Conservation (phyloP, 92 coral and sea anemone genomes). For the Umimayanthus chanpuru region DNA sequence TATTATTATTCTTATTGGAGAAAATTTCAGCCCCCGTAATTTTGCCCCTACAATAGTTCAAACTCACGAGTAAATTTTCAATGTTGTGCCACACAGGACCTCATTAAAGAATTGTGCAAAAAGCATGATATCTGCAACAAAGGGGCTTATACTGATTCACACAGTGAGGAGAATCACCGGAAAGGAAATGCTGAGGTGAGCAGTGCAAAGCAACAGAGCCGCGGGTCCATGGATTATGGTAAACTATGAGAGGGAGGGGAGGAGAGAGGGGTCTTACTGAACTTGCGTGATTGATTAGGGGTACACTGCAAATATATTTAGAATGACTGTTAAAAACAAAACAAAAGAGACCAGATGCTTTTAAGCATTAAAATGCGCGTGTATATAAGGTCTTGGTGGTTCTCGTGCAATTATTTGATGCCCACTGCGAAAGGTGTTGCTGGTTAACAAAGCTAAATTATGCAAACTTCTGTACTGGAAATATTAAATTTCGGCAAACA, state of each 20-base stretch:
- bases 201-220: background rate
- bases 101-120: constrained; percentile 24
- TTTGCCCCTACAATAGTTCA: background rate
- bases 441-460: background rate
- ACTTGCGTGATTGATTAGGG: too few species aligned
- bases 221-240: background rate
- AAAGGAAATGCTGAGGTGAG: constrained; percentile 2
- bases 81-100: constrained; percentile 9
- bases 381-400: background rate
- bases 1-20: too few species aligned
- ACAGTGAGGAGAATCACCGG: background rate
- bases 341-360: too few species aligned
- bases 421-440: background rate
- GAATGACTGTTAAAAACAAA: too few species aligned
- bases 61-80: background rate
- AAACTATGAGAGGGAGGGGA: background rate
- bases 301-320: too few species aligned
- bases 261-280: background rate
- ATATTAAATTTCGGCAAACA: too few species aligned
- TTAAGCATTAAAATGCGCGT: too few species aligned
- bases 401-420: background rate
- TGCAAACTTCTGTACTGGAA: background rate
- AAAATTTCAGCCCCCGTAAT: background rate
- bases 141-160: background rate
- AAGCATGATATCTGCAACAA: constrained; percentile 18